Evolutionary conservation across 1,140 invertebrate genomes (phyloP), one percentile per base, ranked within the genome.

Genomic region (Mylabris phalerata): DNA sequence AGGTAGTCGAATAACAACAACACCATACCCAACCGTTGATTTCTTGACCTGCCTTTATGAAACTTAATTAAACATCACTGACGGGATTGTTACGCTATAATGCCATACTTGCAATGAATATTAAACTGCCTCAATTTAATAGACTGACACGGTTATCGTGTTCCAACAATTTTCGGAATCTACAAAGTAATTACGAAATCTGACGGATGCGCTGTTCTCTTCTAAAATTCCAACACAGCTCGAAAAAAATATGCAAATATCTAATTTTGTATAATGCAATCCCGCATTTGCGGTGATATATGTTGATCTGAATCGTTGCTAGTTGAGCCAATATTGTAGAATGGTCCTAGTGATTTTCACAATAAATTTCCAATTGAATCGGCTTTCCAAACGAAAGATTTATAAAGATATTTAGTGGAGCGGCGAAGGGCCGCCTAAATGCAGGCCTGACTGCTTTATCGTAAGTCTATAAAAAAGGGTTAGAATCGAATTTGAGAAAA

Each of bases 21-120:
- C 13, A 13, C 13, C 13, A 13, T 0, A 19, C 19, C 19, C 19
- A 19, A 19, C 19, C 19, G 19, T 19, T 19, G 19, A 57, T 57
- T 57, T 57, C 55, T 57, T 57, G 55, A 57, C 55, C 55, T 47
- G 39, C 55, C 46, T 42, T 57, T 57, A 57, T 49, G 55, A 57
- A 57, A 57, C 55, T 57, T 57, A 57, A 57, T 57, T 57, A 57
- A 57, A 57, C 55, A 57, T 50, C 55, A 57, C 46, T 50, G 49
- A 57, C 55, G 47, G 47, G 47, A 57, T 42, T 44, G 47, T 49
- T 44, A 57, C 24, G 26, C 10, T 41, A 32, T 32, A 5, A 32
- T 32, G 47, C 41, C 41, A 13, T 42, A 43, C 50, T 52, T 45
- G 19, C 43, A 27, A 45, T 45, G 51, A 54, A 54, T 46, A 54